Base-by-base conservation (phyloP, 1,140 invertebrate species). In the Sitodiplosis mosellana region DNA sequence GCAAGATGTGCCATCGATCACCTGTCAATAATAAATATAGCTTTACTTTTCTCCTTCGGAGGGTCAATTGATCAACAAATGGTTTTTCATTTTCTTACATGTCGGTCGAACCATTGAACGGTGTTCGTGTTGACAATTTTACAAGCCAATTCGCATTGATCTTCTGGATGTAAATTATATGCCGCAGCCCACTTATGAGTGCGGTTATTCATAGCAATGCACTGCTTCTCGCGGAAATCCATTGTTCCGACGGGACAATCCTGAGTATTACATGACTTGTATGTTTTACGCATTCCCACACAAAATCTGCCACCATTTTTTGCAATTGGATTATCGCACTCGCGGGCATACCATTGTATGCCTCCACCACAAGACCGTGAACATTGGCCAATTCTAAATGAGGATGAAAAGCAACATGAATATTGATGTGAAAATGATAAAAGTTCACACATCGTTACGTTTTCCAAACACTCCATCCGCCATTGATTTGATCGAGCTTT, bases 301-400 rank as follows among this genome's bases (percentile, higher is more conserved):
- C 90, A 95, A 59, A 87, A 94, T 57, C 70, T 73, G 2, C 82
- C 82, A 2, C 80, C 78, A 54, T 83, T 77, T 40, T 70, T 61
- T 0, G 82, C 81, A 17, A 65, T 49, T 0, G 90, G 90, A 55
- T 72, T 76, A 57, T 87, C 75, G 60, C 90, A 94, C 49, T 81
- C 72, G 2, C 90, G 68, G 15, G 72, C 65, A 14, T 78, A 76
- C 50, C 74, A 77, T 55, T 81, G 78, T 6, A 94, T 74, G 2
- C 90, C 90, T 3, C 89, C 89, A 0, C 87, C 88, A 63, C 90
- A 94, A 0, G 76, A 77, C 20, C 88, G 66, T 1, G 87, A 83
- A 57, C 90, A 94, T 1, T 71, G 64, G 0, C 78, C 78, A 60
- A 73, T 87, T 14, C 70, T 70, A 53, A n/a, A n/a, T n/a, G n/a